Evolutionary conservation across 1,140 invertebrate genomes (phyloP).

Genomic region (Papilio dardanus): DNA sequence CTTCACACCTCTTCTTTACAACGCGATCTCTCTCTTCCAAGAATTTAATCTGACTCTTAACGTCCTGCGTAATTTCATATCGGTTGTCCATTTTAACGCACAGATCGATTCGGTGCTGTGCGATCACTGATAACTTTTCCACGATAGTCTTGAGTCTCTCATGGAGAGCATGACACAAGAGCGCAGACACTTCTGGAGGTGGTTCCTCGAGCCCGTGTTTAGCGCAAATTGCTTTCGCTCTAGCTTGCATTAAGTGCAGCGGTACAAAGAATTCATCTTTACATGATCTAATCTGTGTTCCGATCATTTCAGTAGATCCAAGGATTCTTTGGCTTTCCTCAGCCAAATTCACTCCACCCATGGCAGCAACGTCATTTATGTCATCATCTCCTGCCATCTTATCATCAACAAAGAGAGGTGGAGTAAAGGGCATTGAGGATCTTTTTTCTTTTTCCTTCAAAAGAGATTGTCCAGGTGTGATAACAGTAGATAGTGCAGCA

Average conservation of each 20-base stretch:
- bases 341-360: constrained; percentile 99
- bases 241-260: constrained; percentile 88
- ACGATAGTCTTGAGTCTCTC: constrained; percentile 95
- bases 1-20: constrained; percentile 96
- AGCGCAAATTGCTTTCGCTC: constrained; percentile 88
- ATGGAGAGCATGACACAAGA: constrained; percentile 97
- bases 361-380: constrained; percentile 99
- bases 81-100: constrained; percentile 85
- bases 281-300: constrained; percentile 96
- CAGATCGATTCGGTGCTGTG: constrained; percentile 90
- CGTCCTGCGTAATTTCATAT: constrained; percentile 96
- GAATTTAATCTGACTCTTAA: constrained; percentile 96
- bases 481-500: constrained; percentile 58
- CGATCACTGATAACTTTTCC: constrained; percentile 96
- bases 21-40: constrained; percentile 97
- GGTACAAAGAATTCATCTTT: constrained; percentile 97
- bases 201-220: constrained; percentile 94
- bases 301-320: constrained; percentile 96
- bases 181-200: constrained; percentile 92
- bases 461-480: constrained; percentile 67
- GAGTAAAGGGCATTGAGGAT: constrained; percentile 53
- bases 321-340: constrained; percentile 98
- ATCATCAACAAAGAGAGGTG: constrained; percentile 65
- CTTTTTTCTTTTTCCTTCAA: constrained; percentile 74
- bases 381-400: constrained; percentile 78